Percentiles rank a stretch among this genome's conserved stretches.
Evolutionary conservation across 2,113 vertebrate genomes (phyloP).

Genomic region (Rhinolophus sinicus): DNA sequence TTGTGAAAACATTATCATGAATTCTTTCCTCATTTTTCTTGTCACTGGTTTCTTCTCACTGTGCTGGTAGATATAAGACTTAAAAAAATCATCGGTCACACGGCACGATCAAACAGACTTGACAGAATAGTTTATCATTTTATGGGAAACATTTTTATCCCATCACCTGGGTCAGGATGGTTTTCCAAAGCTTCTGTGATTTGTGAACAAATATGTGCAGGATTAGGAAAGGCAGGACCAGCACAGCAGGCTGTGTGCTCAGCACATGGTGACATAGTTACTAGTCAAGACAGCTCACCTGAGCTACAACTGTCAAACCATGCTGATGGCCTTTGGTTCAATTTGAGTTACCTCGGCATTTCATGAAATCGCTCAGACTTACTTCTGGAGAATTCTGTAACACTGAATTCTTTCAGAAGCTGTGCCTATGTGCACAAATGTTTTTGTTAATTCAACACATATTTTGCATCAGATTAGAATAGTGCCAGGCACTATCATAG

Average conservation of each 20-base stretch:
- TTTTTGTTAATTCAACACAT: background rate
- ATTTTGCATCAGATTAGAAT: background rate
- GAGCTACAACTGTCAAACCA: background rate
- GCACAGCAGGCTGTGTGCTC: background rate
- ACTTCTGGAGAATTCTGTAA: background rate
- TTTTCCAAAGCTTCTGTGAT: slow-evolving; percentile 17
- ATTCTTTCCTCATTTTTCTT: slow-evolving; percentile 41
- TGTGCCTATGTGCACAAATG: background rate
- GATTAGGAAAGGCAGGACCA: background rate
- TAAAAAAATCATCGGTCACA: background rate
- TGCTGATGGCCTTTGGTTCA: background rate
- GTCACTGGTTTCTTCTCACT: background rate
- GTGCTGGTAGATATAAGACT: background rate
- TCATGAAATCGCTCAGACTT: background rate
- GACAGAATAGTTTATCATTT: background rate
- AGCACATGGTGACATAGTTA: background rate
- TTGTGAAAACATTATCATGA: background rate
- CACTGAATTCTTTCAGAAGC: background rate
- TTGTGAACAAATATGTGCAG: background rate
- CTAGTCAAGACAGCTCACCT: background rate
- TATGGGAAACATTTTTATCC: background rate
- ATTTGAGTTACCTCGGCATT: background rate
- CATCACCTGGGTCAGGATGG: background rate
- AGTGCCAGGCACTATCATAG: background rate
- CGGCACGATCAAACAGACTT: background rate